These are phyloP conservation scores for Drosophila persimilis DNA, from an alignment of 1,140 invertebrate species.

Conservation along the genomic window DNA sequence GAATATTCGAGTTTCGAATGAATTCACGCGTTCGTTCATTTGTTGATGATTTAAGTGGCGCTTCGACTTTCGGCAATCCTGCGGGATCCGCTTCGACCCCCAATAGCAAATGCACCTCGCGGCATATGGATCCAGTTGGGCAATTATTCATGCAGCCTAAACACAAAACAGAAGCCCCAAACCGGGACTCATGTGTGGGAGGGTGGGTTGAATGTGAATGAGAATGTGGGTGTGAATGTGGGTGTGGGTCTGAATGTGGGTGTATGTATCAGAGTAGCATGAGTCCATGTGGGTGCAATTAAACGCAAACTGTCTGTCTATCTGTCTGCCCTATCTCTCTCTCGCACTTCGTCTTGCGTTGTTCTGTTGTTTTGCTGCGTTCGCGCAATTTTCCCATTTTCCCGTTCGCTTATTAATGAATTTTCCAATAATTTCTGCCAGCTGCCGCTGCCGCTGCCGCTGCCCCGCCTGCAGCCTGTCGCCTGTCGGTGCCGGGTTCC, in stretches of 20 bases:
- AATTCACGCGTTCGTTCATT: conserved; percentile 29
- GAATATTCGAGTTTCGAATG: conserved; percentile 2
- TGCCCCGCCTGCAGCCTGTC: neutral
- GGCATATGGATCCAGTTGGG: conserved; percentile 44
- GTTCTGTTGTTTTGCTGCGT: conserved; percentile 55
- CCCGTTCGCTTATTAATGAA: conserved; percentile 72
- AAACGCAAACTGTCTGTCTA: conserved; percentile 41
- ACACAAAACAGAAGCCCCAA: conserved; percentile 50
- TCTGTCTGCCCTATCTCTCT: conserved; percentile 14
- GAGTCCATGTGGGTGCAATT: conserved; percentile 56
- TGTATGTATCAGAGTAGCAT: conserved; percentile 5
- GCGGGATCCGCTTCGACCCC: conserved; percentile 11
- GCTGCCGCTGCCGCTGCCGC: neutral
- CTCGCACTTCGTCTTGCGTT: conserved; percentile 28
- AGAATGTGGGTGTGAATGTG: conserved; percentile 4
- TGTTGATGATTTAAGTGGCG: conserved; percentile 60
- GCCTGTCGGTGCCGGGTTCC: neutral
- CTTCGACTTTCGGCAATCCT: conserved; percentile 52
- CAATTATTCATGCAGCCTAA: conserved; percentile 76
- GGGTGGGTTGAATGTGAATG: neutral
- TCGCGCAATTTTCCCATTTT: conserved; percentile 62
- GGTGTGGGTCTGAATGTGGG: neutral
- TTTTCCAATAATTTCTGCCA: conserved; percentile 69
- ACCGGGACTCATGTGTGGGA: conserved; percentile 10
- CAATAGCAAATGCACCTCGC: conserved; percentile 37